Evolutionary conservation across 2,888 invertebrate species (phyloP).

Genomic region (Leucophenga maculata): DNA sequence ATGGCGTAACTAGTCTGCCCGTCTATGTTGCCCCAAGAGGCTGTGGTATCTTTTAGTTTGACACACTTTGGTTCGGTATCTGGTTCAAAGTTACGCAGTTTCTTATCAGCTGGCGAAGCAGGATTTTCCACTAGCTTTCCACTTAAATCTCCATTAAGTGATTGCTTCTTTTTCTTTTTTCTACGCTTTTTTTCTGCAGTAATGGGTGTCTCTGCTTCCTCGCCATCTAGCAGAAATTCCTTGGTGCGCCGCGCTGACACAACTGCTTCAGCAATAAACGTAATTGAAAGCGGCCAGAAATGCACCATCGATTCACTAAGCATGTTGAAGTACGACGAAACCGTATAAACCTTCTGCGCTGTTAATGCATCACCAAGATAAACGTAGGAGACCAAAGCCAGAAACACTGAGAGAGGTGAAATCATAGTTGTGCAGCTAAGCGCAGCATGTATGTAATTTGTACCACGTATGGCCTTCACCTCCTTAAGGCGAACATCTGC

Average conservation of each 20-base stretch:
- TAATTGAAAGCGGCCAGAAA: conserved; percentile 85
- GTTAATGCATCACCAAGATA: conserved; percentile 78
- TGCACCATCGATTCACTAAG: conserved; percentile 84
- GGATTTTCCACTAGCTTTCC: conserved; percentile 39
- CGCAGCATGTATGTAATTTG: conserved; percentile 79
- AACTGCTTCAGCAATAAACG: conserved; percentile 82
- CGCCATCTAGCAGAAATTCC: conserved; percentile 75
- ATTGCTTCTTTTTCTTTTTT: conserved; percentile 55
- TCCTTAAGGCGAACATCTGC: conserved; percentile 82
- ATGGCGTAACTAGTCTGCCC: conserved; percentile 58
- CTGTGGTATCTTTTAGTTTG: conserved; percentile 72
- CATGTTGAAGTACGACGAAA: conserved; percentile 86
- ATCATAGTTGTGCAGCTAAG: conserved; percentile 83
- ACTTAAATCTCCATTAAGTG: conserved; percentile 42
- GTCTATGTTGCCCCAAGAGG: conserved; percentile 73
- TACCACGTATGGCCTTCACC: conserved; percentile 79
- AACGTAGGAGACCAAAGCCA: conserved; percentile 81
- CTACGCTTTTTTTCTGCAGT: conserved; percentile 67
- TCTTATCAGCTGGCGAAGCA: conserved; percentile 32
- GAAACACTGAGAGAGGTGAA: conserved; percentile 84
- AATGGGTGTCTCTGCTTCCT: conserved; percentile 54
- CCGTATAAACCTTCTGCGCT: conserved; percentile 84
- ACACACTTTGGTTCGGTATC: conserved; percentile 63
- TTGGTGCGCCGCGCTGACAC: conserved; percentile 83
- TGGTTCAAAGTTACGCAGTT: conserved; percentile 49